Conservation (phyloP, 2,797 vertebrate species). For the Uromys caudimaculatus region DNA sequence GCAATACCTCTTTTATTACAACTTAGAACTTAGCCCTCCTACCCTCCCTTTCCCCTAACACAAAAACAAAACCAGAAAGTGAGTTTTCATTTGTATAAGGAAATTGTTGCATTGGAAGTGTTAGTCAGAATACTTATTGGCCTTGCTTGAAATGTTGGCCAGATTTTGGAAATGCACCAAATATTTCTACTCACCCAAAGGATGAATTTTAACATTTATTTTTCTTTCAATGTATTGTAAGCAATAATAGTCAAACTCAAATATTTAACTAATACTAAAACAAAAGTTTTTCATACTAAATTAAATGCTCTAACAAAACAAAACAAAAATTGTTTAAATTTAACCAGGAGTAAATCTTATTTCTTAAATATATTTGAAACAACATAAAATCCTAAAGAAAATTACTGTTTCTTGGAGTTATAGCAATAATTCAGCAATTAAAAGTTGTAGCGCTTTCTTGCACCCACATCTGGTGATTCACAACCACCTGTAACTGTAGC, state of each 20-base stretch:
- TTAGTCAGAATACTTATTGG: slow-evolving; percentile 1
- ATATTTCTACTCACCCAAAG: not conserved
- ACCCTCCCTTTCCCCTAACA: not conserved
- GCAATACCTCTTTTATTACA: not conserved
- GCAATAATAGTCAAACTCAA: not conserved
- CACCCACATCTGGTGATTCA: not conserved
- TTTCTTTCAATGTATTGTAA: slow-evolving; percentile 37
- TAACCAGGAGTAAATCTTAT: not conserved
- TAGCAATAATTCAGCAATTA: not conserved
- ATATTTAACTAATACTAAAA: not conserved
- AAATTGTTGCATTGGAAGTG: not conserved
- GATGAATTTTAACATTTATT: slow-evolving; percentile 29
- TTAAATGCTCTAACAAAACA: slow-evolving; percentile 38
- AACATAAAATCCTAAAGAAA: not conserved
- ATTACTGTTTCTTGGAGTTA: not conserved
- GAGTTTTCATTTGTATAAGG: not conserved
- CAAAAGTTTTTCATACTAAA: slow-evolving; percentile 8
- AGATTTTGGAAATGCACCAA: not conserved
- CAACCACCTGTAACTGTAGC: not conserved
- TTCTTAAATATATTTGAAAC: slow-evolving; percentile 53
- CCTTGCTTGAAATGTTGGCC: slow-evolving; percentile 13
- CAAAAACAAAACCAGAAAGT: not conserved
- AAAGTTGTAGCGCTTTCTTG: not conserved
- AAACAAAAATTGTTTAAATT: not conserved
- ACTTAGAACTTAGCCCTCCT: not conserved